These are phyloP conservation scores for Leucophenga maculata DNA, from an alignment of 2,888 invertebrate genomes.

Conservation along the genomic window DNA sequence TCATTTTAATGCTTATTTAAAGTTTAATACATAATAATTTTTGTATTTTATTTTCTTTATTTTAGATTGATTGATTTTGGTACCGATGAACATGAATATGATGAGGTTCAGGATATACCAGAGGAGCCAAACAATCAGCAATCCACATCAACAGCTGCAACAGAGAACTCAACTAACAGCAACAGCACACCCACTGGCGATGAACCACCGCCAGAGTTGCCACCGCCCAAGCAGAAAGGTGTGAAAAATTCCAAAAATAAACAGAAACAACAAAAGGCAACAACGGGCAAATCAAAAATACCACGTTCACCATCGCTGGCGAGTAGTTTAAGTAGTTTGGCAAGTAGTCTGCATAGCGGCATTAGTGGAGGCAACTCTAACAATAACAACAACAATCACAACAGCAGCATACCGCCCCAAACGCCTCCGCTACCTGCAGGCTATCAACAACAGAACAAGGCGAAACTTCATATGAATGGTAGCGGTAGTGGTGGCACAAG, in stretches of 20 bases:
- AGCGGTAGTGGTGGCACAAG: constrained; percentile 33
- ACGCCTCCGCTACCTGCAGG: constrained; percentile 68
- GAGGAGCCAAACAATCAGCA: constrained; percentile 61
- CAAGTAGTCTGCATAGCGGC: constrained; percentile 54
- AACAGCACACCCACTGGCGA: constrained; percentile 37
- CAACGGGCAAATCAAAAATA: constrained; percentile 62
- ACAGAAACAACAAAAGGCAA: constrained; percentile 52
- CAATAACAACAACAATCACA: constrained; percentile 46
- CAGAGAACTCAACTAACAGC: constrained; percentile 27
- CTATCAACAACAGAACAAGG: constrained; percentile 56
- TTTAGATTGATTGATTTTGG: constrained; percentile 69
- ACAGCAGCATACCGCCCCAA: constrained; percentile 60
- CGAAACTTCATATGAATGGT: constrained; percentile 65
- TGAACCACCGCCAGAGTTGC: constrained; percentile 61
- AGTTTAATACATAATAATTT: not conserved
- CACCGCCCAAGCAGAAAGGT: constrained; percentile 67
- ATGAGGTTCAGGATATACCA: constrained; percentile 67
- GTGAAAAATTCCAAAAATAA: constrained; percentile 62
- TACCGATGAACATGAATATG: constrained; percentile 68
- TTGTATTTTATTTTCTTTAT: constrained; percentile 7
- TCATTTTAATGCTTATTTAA: not conserved
- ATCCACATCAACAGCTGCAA: constrained; percentile 43
- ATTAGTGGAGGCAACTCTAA: constrained; percentile 45
- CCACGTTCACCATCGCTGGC: constrained; percentile 66
- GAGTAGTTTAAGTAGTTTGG: constrained; percentile 60